Evolutionary conservation across 2,797 vertebrate genomes (phyloP).

Genomic region (Typhlichthys eigenmanni): DNA sequence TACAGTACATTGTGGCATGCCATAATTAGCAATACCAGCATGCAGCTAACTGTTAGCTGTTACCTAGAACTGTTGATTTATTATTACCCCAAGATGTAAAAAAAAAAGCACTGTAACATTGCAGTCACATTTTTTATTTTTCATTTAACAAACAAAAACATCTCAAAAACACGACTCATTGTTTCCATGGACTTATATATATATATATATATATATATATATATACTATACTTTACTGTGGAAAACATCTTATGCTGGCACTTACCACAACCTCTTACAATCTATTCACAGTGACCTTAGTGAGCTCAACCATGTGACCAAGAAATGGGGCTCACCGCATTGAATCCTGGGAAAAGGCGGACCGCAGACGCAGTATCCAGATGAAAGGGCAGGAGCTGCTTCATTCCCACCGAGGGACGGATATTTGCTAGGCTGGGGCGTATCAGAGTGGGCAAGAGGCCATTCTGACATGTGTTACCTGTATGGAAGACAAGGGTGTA

Average conservation of each 20-base stretch:
- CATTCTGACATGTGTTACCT: constrained; percentile 95
- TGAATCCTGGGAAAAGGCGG: constrained; percentile 93
- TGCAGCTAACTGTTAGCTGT: too few species aligned
- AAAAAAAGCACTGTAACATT: too few species aligned
- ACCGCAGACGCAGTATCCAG: constrained; percentile 85
- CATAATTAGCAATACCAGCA: too few species aligned
- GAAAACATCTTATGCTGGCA: too few species aligned
- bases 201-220: too few species aligned
- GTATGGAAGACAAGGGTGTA: constrained; percentile 47
- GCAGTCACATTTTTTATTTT: too few species aligned
- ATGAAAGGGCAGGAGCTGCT: constrained; percentile 92
- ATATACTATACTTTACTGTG: too few species aligned
- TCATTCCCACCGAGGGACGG: constrained; percentile 88
- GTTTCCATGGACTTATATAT: not conserved
- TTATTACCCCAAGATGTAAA: constrained; percentile 1
- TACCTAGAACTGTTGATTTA: not conserved
- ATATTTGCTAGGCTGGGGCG: constrained; percentile 85
- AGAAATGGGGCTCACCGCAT: constrained; percentile 82
- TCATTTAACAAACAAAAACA: not conserved
- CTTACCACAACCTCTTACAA: too few species aligned
- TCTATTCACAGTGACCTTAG: too few species aligned
- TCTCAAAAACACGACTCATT: not conserved
- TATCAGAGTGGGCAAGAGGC: constrained; percentile 89
- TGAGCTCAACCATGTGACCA: constrained; percentile 16
- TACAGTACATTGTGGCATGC: too few species aligned